Evolutionary conservation across 2,113 vertebrate species (phyloP).

Genomic region (Macaca nemestrina): DNA sequence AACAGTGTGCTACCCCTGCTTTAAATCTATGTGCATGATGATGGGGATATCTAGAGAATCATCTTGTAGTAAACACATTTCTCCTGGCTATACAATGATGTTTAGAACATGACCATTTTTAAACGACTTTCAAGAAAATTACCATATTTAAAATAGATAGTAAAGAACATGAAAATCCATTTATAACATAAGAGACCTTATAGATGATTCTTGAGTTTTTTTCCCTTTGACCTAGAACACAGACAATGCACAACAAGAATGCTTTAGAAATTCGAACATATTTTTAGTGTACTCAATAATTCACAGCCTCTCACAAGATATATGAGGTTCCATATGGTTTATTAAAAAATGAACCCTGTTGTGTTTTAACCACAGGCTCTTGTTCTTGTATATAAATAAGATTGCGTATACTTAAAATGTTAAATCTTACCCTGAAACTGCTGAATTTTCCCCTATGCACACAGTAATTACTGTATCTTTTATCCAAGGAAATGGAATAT

Average conservation of each 20-base stretch:
- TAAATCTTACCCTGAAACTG: neutral
- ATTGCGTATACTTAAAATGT: neutral
- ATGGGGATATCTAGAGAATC: neutral
- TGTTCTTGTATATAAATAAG: neutral
- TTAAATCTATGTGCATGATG: neutral
- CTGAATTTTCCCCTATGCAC: neutral
- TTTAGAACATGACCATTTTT: neutral
- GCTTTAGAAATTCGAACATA: neutral
- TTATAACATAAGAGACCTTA: neutral
- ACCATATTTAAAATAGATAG: neutral
- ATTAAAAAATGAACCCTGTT: neutral
- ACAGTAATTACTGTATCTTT: neutral
- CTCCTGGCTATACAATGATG: neutral
- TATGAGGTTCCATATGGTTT: neutral
- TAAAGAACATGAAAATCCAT: neutral
- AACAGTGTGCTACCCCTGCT: neutral
- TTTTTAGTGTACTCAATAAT: neutral
- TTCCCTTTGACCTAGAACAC: neutral
- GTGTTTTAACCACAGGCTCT: neutral
- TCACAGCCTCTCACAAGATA: neutral
- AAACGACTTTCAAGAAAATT: neutral
- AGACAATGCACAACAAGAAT: neutral
- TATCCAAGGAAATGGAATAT: neutral
- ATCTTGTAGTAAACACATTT: neutral
- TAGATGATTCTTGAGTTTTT: neutral